phyloP scores from a whole-genome alignment of 2,113 vertebrate species.

The Puntigrus tetrazona region DNA sequence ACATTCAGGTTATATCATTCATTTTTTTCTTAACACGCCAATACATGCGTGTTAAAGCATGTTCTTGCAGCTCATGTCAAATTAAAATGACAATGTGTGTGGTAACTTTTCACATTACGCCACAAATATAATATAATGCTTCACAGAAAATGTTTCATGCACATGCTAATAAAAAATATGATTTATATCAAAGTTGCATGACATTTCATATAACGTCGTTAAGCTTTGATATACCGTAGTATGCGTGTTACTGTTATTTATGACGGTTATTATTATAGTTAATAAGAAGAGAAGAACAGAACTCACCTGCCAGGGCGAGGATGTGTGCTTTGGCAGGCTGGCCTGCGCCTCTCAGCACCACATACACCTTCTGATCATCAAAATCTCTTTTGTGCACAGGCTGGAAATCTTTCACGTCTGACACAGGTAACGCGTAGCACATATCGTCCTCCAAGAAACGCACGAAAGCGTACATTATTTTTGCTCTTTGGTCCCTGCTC shows the following conservation, averaged over 20 bases:
- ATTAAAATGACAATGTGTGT: neutral
- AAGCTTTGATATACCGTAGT: neutral
- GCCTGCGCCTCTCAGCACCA: constrained; percentile 87
- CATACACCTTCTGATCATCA: constrained; percentile 96
- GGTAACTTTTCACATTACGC: neutral
- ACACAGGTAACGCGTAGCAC: constrained; percentile 90
- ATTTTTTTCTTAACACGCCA: neutral
- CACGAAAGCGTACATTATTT: constrained; percentile 94
- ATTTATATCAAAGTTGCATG: constrained; percentile 2
- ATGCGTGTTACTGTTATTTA: neutral
- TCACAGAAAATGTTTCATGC: neutral
- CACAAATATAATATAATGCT: neutral
- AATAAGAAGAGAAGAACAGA: constrained; percentile 30
- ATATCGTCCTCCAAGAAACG: constrained; percentile 95
- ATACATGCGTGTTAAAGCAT: constrained; percentile 4
- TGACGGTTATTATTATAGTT: neutral
- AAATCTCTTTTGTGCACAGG: constrained; percentile 90
- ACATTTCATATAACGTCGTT: neutral
- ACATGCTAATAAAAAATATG: neutral
- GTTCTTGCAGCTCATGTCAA: neutral
- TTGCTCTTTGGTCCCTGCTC: constrained; percentile 74
- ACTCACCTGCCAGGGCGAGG: constrained; percentile 95
- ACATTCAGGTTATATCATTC: neutral
- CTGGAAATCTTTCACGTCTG: constrained; percentile 88
- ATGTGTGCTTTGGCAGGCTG: constrained; percentile 91